Percentiles rank a stretch among this genome's conserved stretches.
Evolutionary conservation across 2,113 vertebrate species (phyloP).

Genomic region (Prionailurus bengalensis): DNA sequence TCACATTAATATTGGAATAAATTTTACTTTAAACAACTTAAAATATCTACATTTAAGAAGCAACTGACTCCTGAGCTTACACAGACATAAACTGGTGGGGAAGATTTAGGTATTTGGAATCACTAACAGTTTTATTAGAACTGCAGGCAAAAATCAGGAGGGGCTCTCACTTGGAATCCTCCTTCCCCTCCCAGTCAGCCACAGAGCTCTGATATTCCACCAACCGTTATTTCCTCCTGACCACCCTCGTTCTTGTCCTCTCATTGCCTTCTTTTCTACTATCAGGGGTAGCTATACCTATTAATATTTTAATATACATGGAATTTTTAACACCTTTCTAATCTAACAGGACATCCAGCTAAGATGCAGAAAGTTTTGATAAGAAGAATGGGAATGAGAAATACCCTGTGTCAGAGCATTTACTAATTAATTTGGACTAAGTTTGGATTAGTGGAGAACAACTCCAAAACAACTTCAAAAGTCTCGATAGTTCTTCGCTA

Average conservation of each 20-base stretch:
- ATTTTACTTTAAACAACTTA: conserved; percentile 16
- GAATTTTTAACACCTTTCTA: background rate
- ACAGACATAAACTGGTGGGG: background rate
- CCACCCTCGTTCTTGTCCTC: background rate
- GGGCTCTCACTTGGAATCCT: background rate
- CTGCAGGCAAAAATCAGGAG: background rate
- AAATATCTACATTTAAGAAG: conserved; percentile 38
- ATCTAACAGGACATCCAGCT: background rate
- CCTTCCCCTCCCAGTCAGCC: background rate
- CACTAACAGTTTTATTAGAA: background rate
- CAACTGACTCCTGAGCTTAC: background rate
- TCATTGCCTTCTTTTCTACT: background rate
- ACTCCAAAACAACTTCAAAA: background rate
- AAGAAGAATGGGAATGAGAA: background rate
- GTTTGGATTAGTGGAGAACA: conserved; percentile 13
- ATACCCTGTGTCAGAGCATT: background rate
- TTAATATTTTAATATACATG: background rate
- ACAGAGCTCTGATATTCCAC: background rate
- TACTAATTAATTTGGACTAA: background rate
- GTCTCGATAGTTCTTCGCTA: background rate
- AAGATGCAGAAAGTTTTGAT: background rate
- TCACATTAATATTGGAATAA: background rate
- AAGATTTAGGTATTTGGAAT: background rate
- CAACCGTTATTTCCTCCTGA: background rate
- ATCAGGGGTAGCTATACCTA: background rate